Base-by-base conservation (phyloP, 2,888 invertebrate species). In the Lutraria lutraria region DNA sequence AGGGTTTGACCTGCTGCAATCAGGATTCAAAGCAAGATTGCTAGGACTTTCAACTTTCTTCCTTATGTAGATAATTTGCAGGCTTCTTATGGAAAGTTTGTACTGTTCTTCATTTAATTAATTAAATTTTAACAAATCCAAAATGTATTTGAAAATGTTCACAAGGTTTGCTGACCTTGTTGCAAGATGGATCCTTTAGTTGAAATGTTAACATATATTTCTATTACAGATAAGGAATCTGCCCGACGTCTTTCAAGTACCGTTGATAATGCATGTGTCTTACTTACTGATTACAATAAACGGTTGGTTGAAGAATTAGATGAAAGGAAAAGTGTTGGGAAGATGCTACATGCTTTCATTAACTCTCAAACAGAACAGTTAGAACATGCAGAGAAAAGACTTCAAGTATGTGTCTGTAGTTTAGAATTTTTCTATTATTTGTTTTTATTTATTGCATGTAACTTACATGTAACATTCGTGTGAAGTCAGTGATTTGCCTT, bases 241-340 rank as follows among this genome's bases (percentile, higher is more conserved):
- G 96, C 96, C 16, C 97, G 98, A 94, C 98, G 98, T 93, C 97
- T 99, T 85, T 98, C 98, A 91, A 97, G 97, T 1, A 98, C 98
- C 96, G 99, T 99, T 15, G 98, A 98, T 94, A 98, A 98, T 88
- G 99, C 99, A 0, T 98, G 98, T 86, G 97, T 98, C 85, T 97
- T 99, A 87, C 97, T 99, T 81, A 98, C 98, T 29, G 98, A 99
- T 88, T 99, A 99, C 96, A 99, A 99, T 96, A 97, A 98, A 90
- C 97, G 99, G 94, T 97, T 99, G 21, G 97, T 98, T 16, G 98
- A 98, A 34, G 99, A 99, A 97, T 97, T 99, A 97, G 99, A 99
- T 94, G 98, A 98, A 95, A 97, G 99, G 89, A 98, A 98, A 95
- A 98, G 98, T 95, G 97, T 99, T 56, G 98, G 98, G 0, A 97